A percentile compares a stretch with the other conserved stretches of the same genome.
Conservation (phyloP, 2,113 vertebrate genomes). For the Corydoras maculifer region DNA sequence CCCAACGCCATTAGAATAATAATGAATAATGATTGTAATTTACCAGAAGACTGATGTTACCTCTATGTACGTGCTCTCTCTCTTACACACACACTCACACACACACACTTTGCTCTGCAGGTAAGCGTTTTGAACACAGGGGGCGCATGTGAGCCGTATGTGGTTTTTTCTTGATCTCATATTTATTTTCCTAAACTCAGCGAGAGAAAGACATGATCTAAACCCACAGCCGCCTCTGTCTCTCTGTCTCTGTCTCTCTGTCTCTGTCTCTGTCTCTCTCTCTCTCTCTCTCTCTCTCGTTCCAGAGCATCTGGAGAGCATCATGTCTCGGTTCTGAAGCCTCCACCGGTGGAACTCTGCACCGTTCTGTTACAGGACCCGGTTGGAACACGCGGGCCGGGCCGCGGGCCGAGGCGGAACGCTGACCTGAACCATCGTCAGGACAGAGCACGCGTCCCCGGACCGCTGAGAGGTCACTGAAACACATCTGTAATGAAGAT, state of each 20-base stretch:
- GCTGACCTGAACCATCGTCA: too few relatives aligned
- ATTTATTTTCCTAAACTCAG: constrained; percentile 65
- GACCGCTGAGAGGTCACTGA: too few relatives aligned
- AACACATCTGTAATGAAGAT: too few relatives aligned
- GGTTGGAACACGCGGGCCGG: too few relatives aligned
- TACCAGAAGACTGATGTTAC: constrained; percentile 49
- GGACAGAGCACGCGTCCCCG: too few relatives aligned
- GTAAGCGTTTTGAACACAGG: constrained; percentile 8
- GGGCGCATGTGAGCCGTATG: constrained; percentile 19
- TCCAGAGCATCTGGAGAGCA: constrained; percentile 68
- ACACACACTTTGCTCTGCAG: constrained; percentile 4
- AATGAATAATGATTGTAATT: constrained; percentile 70
- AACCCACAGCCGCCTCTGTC: constrained; percentile 51
- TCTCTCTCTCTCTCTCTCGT: constrained; percentile 44
- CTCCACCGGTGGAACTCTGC: constrained; percentile 57
- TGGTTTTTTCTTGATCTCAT: constrained; percentile 42
- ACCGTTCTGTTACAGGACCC: constrained; percentile 45
- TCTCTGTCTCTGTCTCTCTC: constrained; percentile 17
- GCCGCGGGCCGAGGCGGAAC: too few relatives aligned
- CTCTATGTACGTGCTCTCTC: constrained; percentile 42
- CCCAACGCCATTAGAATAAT: constrained; percentile 68
- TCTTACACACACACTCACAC: constrained; percentile 3
- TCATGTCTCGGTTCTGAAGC: constrained; percentile 65
- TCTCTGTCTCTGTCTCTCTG: constrained; percentile 16
- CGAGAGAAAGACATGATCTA: constrained; percentile 70